Evolutionary conservation across 2,113 vertebrate genomes (phyloP).

Genomic region (Chloropsis cyanopogon): DNA sequence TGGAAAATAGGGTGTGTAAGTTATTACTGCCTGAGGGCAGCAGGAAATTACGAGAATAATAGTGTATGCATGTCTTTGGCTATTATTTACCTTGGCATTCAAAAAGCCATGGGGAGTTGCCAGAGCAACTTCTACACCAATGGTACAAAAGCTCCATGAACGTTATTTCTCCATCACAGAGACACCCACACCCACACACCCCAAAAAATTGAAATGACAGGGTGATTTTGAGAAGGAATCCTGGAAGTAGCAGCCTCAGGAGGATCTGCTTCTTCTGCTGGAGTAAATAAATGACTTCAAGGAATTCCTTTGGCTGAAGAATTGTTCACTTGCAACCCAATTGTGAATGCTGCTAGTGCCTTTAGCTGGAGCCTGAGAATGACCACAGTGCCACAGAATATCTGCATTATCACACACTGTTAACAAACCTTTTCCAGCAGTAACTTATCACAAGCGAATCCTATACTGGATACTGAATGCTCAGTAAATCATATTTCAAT

Average conservation of each 20-base stretch:
- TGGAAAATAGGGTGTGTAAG: slow-evolving; percentile 69
- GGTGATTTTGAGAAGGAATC: neutral
- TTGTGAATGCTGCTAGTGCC: neutral
- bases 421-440: neutral
- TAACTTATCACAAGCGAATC: neutral
- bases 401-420: neutral
- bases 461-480: neutral
- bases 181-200: neutral
- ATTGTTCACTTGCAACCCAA: neutral
- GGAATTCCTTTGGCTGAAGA: neutral
- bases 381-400: neutral
- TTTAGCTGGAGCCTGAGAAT: neutral
- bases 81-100: slow-evolving; percentile 70
- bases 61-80: slow-evolving; percentile 24
- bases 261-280: neutral
- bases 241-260: neutral
- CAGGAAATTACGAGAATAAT: slow-evolving; percentile 65
- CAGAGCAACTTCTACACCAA: slow-evolving; percentile 38
- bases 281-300: neutral
- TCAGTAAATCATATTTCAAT: neutral
- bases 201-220: neutral
- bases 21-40: slow-evolving; percentile 60
- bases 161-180: neutral
- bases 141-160: neutral
- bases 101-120: neutral